phyloP scores from a whole-genome alignment of 2,888 invertebrate genomes.

The Chloroclystis v-ata region DNA sequence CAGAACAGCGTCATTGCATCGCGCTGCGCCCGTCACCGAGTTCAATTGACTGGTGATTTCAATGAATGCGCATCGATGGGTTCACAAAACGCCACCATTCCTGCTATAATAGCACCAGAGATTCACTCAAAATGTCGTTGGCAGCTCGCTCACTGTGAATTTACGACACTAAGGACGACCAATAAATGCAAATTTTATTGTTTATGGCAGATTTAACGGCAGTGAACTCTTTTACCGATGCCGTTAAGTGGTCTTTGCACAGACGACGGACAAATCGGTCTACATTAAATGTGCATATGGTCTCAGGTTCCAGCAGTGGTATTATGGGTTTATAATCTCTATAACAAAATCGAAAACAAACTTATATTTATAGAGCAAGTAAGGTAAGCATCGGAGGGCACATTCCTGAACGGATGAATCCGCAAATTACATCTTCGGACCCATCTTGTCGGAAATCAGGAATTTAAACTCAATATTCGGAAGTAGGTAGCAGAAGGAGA shows the following conservation, averaged over 20 bases:
- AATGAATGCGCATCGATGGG: constrained; percentile 63
- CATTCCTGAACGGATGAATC: neutral
- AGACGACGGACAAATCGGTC: constrained; percentile 48
- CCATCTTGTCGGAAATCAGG: constrained; percentile 15
- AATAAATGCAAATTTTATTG: constrained; percentile 78
- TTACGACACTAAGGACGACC: constrained; percentile 71
- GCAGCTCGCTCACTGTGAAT: constrained; percentile 66
- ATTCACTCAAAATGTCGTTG: constrained; percentile 74
- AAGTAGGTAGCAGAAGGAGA: constrained; percentile 26
- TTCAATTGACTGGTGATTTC: constrained; percentile 72
- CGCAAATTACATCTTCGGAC: constrained; percentile 5
- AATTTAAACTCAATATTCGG: constrained; percentile 24
- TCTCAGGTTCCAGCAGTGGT: constrained; percentile 3
- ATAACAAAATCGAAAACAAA: neutral
- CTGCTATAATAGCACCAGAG: constrained; percentile 58
- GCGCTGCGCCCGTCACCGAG: constrained; percentile 47
- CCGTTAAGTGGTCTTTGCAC: constrained; percentile 61
- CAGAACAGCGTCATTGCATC: constrained; percentile 47
- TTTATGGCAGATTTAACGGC: constrained; percentile 74
- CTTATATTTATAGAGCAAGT: neutral
- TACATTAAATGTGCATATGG: constrained; percentile 33
- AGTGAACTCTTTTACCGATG: constrained; percentile 71
- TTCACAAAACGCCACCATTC: constrained; percentile 57
- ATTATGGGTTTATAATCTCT: too few species aligned
- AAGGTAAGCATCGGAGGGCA: neutral